phyloP scores from a whole-genome alignment of 2,888 invertebrate species.

The Sylvicola cinctus region DNA sequence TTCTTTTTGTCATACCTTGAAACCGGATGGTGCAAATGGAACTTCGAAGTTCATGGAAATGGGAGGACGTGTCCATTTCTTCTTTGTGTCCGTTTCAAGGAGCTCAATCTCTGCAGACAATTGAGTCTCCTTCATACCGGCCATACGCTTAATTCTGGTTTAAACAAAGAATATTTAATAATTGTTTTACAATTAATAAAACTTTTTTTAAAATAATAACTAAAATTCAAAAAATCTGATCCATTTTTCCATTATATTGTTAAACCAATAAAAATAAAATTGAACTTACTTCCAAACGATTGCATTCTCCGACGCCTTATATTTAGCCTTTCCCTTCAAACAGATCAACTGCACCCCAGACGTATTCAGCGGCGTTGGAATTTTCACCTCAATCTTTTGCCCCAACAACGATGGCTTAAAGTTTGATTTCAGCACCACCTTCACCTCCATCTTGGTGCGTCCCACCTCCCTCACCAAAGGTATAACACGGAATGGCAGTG shows the following conservation, averaged over 20 bases:
- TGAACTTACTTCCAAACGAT: slow-evolving; percentile 76
- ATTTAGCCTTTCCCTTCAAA: slow-evolving; percentile 97
- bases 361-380: slow-evolving; percentile 96
- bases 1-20: slow-evolving; percentile 40
- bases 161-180: slow-evolving; percentile 4
- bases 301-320: slow-evolving; percentile 98
- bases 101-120: slow-evolving; percentile 98
- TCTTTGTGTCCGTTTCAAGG: slow-evolving; percentile 94
- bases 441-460: slow-evolving; percentile 99
- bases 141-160: slow-evolving; percentile 70
- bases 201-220: too few relatives aligned
- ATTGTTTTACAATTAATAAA: slow-evolving; percentile 2
- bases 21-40: slow-evolving; percentile 98
- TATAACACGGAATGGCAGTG: slow-evolving; percentile 96
- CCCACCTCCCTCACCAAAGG: slow-evolving; percentile 96
- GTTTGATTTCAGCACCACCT: slow-evolving; percentile 96
- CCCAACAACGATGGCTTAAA: slow-evolving; percentile 95
- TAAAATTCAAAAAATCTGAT: too few relatives aligned
- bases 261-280: slow-evolving; percentile 5
- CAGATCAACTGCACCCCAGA: slow-evolving; percentile 98
- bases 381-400: slow-evolving; percentile 98
- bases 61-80: slow-evolving; percentile 99
- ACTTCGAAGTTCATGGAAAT: slow-evolving; percentile 99
- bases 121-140: slow-evolving; percentile 98
- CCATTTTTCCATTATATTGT: too few relatives aligned